A percentile compares a stretch with the other conserved stretches of the same genome.
These are phyloP conservation scores for Anhinga anhinga DNA, from an alignment of 2,113 vertebrate species.

Conservation along the genomic window DNA sequence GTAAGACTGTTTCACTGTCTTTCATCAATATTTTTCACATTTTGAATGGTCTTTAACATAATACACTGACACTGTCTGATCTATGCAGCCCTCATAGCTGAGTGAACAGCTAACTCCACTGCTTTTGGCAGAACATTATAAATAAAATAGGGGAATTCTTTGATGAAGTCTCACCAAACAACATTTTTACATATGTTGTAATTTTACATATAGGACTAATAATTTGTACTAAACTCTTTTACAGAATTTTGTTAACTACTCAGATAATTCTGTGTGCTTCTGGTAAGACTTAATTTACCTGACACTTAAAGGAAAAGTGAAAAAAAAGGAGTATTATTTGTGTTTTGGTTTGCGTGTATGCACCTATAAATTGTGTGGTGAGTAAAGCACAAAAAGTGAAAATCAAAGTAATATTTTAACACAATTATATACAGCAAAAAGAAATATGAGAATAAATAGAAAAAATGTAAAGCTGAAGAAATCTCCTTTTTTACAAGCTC, in stretches of 20 bases:
- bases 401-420: neutral
- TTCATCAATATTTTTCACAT: neutral
- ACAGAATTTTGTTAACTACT: neutral
- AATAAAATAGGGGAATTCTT: neutral
- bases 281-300: neutral
- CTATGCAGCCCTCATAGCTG: neutral
- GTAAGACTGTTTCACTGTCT: neutral
- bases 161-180: neutral
- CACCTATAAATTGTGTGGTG: neutral
- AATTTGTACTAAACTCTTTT: neutral
- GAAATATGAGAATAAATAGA: neutral
- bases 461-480: neutral
- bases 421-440: neutral
- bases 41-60: neutral
- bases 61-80: neutral
- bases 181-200: too few relatives aligned
- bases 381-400: neutral
- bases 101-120: neutral
- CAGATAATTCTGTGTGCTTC: neutral
- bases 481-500: neutral
- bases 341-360: neutral
- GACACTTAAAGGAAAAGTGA: neutral
- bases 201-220: neutral
- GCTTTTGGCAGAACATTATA: neutral
- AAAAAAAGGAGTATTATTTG: neutral